Percentiles rank a stretch among this genome's conserved stretches.
Conservation (phyloP, 35 echinoderm and acorn worm species). For the Stichopus chloronotus region DNA sequence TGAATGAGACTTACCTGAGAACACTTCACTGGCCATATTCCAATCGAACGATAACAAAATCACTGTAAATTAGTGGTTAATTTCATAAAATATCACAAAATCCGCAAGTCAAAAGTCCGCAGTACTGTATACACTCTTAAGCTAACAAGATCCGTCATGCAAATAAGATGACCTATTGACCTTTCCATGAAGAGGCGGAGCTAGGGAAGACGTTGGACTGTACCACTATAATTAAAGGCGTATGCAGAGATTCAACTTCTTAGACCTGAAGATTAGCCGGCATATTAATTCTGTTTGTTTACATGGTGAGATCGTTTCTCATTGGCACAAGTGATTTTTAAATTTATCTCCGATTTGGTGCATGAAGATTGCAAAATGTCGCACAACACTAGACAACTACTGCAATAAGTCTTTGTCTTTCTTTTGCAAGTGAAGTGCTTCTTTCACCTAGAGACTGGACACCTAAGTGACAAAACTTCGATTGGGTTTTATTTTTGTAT, state of each 20-base stretch:
- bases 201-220: not conserved
- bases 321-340: too few species aligned
- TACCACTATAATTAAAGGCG: not conserved
- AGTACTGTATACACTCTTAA: not conserved
- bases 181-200: not conserved
- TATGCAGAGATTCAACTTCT: not conserved
- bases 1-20: not conserved
- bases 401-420: too few species aligned
- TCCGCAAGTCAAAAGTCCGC: not conserved
- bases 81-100: not conserved
- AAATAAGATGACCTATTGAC: not conserved
- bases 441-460: too few species aligned
- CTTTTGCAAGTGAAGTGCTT: too few species aligned
- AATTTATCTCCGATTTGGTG: too few species aligned
- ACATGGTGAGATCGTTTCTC: too few species aligned
- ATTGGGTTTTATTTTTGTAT: too few species aligned
- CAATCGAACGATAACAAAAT: not conserved
- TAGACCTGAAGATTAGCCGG: too few species aligned
- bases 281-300: too few species aligned
- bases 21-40: constrained; percentile 8
- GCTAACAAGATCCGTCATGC: not conserved
- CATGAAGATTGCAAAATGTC: too few species aligned
- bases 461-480: too few species aligned
- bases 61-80: constrained; percentile 1
- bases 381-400: too few species aligned